phyloP scores from a whole-genome alignment of 2,113 vertebrate species.

The Phaethornis superciliosus region DNA sequence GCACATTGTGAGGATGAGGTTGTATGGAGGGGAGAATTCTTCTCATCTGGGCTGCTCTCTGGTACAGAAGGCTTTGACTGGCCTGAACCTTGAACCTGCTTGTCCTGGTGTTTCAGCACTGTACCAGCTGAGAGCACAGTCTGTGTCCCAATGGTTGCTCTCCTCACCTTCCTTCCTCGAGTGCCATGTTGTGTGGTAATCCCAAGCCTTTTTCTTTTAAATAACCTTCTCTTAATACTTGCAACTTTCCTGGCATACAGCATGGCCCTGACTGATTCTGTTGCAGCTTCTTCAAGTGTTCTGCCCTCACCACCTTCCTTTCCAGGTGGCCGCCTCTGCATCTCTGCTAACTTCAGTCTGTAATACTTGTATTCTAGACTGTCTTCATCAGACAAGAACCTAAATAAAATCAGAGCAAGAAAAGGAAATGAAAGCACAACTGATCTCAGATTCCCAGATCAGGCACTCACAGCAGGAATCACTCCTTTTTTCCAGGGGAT shows the following conservation, averaged over 20 bases:
- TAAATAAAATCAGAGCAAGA: background rate
- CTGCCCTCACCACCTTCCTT: conserved; percentile 34
- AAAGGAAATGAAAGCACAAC: background rate
- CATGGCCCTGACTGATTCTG: conserved; percentile 68
- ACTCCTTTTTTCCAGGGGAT: background rate
- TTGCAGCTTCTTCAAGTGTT: background rate
- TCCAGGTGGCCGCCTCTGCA: conserved; percentile 20
- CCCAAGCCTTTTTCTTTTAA: conserved; percentile 44
- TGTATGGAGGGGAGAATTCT: background rate
- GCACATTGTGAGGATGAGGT: background rate
- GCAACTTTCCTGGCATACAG: conserved; percentile 70
- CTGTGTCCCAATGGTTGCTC: conserved; percentile 58
- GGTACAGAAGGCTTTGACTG: background rate
- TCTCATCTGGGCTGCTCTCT: background rate
- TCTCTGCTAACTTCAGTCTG: conserved; percentile 72
- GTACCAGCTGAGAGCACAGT: conserved; percentile 64
- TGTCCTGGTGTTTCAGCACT: conserved; percentile 37
- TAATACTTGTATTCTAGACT: conserved; percentile 82
- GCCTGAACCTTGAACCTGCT: background rate
- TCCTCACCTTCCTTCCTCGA: conserved; percentile 58
- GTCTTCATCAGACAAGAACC: conserved; percentile 78
- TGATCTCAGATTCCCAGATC: background rate
- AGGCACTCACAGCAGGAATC: background rate
- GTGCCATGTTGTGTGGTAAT: background rate
- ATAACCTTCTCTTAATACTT: conserved; percentile 71